A percentile compares a stretch with the other conserved stretches of the same genome.
These are phyloP conservation scores for Colinus virginianus DNA, from an alignment of 2,113 vertebrate genomes.

Conservation along the genomic window DNA sequence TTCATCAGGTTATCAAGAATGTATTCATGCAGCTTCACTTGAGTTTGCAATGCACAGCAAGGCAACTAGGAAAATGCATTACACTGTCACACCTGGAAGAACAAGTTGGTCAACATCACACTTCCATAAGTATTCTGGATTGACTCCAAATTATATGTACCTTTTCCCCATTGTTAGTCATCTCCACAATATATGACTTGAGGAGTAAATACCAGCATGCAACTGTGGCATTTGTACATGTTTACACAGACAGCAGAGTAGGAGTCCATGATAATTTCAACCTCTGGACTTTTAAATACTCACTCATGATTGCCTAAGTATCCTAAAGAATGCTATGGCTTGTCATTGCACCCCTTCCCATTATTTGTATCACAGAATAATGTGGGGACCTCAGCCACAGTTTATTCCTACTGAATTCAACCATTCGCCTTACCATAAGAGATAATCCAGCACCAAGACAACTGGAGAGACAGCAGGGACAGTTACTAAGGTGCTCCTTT, in stretches of 20 bases:
- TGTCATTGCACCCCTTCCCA: background rate
- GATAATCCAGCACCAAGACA: background rate
- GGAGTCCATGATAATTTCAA: background rate
- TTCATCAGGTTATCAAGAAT: background rate
- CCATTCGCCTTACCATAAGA: background rate
- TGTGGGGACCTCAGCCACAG: background rate
- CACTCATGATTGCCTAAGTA: background rate
- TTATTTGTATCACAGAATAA: background rate
- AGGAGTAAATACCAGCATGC: background rate
- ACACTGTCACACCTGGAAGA: background rate
- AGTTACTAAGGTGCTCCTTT: background rate
- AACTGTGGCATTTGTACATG: background rate
- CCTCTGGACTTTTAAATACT: background rate
- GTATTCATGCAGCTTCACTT: background rate
- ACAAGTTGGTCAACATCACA: accelerated
- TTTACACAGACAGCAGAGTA: background rate
- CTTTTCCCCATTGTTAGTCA: background rate
- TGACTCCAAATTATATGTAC: background rate
- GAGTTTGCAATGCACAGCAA: background rate
- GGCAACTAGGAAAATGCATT: background rate
- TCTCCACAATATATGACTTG: background rate
- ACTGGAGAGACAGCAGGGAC: background rate
- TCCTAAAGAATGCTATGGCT: background rate
- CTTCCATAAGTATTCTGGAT: background rate
- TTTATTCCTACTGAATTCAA: background rate